Evolutionary conservation across 2,113 vertebrate species (phyloP), one percentile per base, ranked within the genome.

Genomic region (Ailuropoda melanoleuca): DNA sequence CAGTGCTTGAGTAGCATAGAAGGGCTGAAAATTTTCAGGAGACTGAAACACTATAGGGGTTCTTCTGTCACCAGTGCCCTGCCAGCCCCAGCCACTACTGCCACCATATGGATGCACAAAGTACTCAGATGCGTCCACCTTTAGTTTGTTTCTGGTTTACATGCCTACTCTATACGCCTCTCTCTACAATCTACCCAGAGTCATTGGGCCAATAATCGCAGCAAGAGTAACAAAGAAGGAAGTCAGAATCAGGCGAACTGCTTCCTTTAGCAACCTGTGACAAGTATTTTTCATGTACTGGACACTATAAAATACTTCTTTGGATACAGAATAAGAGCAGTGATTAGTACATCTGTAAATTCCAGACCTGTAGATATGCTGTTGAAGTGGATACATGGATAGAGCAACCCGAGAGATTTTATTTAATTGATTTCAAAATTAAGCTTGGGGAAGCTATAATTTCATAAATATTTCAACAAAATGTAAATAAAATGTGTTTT

Each of bases 391-490:
- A 31, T 56, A 34, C 29, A 46, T 39, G 15, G n/a, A 19, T n/a
- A 82, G 26, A 77, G 21, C 70, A 74, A 90, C 10, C n/a, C 7
- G 9, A 10, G 85, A 18, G 29, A 43, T 55, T 80, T 95, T 75
- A 55, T 81, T 66, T 55, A 46, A 70, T 86, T 3, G 2, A 37
- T 70, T 83, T 90, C 26, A 78, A 82, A 97, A 66, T 78, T 50
- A 60, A 92, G 10, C 13, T 46, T 89, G 17, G 19, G 55, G 5
- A 87, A 90, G 68, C 24, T 19, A 66, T 80, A 23, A 87, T 82
- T 83, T 87, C n/a, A 92, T 83, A 56, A 92, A 12, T 68, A 93
- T 94, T 68, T 55, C 29, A 81, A 70, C 34, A 91, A 93, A 88
- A 48, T 88, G 58, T 50, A 72, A 48, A 39, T 80, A 84, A 80